A percentile compares a stretch with the other conserved stretches of the same genome.
phyloP scores from a whole-genome alignment of 2,888 invertebrate species.

The Gastrophysa polygoni region DNA sequence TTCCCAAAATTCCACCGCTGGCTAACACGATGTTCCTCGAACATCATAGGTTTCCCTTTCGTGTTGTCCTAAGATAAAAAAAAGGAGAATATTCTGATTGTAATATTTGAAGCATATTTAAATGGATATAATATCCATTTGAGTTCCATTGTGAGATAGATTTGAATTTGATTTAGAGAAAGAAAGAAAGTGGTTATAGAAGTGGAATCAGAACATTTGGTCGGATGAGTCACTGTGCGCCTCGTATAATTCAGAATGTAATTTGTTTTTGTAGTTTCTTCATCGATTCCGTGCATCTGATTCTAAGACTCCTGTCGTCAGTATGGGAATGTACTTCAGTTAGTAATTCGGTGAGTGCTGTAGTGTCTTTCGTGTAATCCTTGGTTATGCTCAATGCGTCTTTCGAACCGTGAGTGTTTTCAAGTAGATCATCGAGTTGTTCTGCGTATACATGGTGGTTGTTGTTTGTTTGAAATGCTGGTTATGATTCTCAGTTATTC shows the following conservation, averaged over 20 bases:
- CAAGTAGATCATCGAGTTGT: constrained; percentile 1
- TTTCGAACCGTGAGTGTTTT: not conserved
- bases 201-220: no score
- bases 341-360: not conserved
- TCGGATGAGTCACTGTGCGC: not conserved
- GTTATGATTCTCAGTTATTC: not conserved
- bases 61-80: no score
- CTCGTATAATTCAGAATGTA: not conserved
- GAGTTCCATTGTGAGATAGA: constrained; percentile 12
- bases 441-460: not conserved
- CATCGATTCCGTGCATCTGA: constrained; percentile 1
- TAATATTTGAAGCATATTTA: constrained; percentile 13
- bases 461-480: not conserved
- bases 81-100: not conserved
- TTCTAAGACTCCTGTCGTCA: not conserved
- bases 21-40: no score
- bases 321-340: not conserved
- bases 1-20: no score
- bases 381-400: not conserved
- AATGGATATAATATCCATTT: constrained; percentile 7
- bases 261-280: not conserved
- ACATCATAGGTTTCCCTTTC: no score
- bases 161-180: not conserved
- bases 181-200: not conserved
- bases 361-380: not conserved